Evolutionary conservation across 92 coral and sea anemone species (phyloP), one percentile per base, ranked within the genome.

Genomic region (Bergia puertoricense): DNA sequence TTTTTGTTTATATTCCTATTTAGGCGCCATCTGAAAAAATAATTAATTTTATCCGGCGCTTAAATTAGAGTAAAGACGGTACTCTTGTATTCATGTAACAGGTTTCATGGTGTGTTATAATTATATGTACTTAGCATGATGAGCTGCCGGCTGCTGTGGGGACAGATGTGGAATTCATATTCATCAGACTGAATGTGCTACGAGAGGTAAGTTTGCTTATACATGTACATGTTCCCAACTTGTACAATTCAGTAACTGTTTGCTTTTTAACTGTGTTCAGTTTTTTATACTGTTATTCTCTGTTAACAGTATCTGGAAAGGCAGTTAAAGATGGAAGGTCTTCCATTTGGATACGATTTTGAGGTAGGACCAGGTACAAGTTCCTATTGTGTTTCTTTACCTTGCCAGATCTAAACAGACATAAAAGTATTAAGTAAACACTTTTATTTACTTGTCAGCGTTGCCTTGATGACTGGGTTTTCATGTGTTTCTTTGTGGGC

Each of bases 401-500:
- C 59, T 54, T 54, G 59, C 59, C 16, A 54, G 30, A 30, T 30
- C 59, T 54, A 54, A 54, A 54, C 3, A 18, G 59, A 54, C 59
- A 2, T 54, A 8, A 54, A 48, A 5, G 54, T 7, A 13, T 48
- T 0, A 48, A 48, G 10, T 7, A 8, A 48, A 48, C 10, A 48
- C 10, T 13, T 48, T 48, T 48, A 48, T 50, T 82, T 76, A 48
- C 72, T 45, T 77, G 51, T 73, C 85, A 97, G 99, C 93, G 98
- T 80, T 94, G 95, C 83, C 87, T 97, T 51, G 99, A 97, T 94
- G 99, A 97, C 85, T 97, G 99, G 99, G 99, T 97, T 20, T 97
- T 97, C 92, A 97, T 97, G 99, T 97, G 99, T 90, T 97, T 97
- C 91, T 97, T 97, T 91, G 99, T 97, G 90, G 99, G 99, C 37